A percentile compares a stretch with the other conserved stretches of the same genome.
phyloP scores from a whole-genome alignment of 2,113 vertebrate species.

The Bostrychus sinensis region DNA sequence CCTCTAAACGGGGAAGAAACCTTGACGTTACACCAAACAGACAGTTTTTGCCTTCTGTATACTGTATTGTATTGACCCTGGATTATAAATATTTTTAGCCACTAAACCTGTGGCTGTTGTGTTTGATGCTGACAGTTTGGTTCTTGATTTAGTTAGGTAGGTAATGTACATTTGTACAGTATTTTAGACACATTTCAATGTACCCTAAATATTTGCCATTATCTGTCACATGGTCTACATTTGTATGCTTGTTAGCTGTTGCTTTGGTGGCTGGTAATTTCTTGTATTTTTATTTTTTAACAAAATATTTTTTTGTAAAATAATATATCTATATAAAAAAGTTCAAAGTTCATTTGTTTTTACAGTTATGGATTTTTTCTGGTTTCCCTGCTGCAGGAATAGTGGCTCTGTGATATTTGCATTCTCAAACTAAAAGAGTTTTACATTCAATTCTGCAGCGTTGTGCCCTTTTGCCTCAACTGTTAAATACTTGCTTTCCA shows the following conservation, averaged over 20 bases:
- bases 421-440: slow-evolving; percentile 74
- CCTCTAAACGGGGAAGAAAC: slow-evolving; percentile 26
- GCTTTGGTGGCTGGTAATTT: slow-evolving; percentile 88
- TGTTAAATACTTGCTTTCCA: slow-evolving; percentile 74
- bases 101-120: slow-evolving; percentile 78
- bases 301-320: slow-evolving; percentile 89
- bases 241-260: slow-evolving; percentile 93
- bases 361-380: slow-evolving; percentile 65
- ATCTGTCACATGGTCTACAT: slow-evolving; percentile 94
- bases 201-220: slow-evolving; percentile 85
- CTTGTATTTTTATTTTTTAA: slow-evolving; percentile 79
- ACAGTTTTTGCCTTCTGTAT: slow-evolving; percentile 72
- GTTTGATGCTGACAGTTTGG: slow-evolving; percentile 57
- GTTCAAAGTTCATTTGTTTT: slow-evolving; percentile 58
- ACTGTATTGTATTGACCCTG: slow-evolving; percentile 66
- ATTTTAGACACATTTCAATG: slow-evolving; percentile 97
- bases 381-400: slow-evolving; percentile 42
- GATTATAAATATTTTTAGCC: slow-evolving; percentile 70
- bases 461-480: slow-evolving; percentile 85
- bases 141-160: slow-evolving; percentile 86
- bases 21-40: slow-evolving; percentile 68
- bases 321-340: slow-evolving; percentile 79
- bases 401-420: slow-evolving; percentile 53
- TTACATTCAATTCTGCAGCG: slow-evolving; percentile 85
- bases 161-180: slow-evolving; percentile 99